Conservation (phyloP, 2,113 vertebrate genomes). For the Xerus inauris region DNA sequence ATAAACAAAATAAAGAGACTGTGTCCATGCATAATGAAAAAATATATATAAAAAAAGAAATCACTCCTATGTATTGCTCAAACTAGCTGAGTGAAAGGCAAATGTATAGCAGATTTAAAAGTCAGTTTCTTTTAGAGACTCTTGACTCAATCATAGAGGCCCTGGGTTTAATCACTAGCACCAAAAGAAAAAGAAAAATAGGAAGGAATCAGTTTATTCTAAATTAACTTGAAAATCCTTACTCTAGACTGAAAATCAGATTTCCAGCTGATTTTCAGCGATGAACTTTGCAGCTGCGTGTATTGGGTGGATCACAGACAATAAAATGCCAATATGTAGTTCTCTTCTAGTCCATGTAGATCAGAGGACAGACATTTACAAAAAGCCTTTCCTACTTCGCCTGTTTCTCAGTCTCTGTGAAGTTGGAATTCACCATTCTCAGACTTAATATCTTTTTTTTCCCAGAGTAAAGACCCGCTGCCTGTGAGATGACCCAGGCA, state of each 20-base stretch:
- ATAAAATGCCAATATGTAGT: not conserved
- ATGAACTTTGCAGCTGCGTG: not conserved
- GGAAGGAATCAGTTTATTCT: not conserved
- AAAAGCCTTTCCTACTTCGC: not conserved
- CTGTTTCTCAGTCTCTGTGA: not conserved
- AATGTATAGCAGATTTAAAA: not conserved
- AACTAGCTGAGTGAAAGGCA: conserved; percentile 17
- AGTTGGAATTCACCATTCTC: not conserved
- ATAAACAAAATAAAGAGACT: no score
- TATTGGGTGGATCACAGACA: not conserved
- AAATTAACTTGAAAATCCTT: not conserved
- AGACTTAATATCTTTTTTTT: not conserved
- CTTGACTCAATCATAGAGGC: not conserved
- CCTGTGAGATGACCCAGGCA: not conserved
- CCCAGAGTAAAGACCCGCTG: not conserved
- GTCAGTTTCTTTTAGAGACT: not conserved
- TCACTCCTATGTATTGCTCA: not conserved
- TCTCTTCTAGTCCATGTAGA: not conserved
- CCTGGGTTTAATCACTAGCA: not conserved
- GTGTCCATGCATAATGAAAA: no score
- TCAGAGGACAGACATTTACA: not conserved
- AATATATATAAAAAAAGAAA: no score
- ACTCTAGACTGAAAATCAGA: not conserved
- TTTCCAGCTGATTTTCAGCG: not conserved
- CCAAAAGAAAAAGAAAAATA: not conserved